A percentile compares a stretch with the other conserved stretches of the same genome.
These are phyloP conservation scores for Amitus sp. DNA, from an alignment of 2,888 invertebrate species.

Conservation along the genomic window DNA sequence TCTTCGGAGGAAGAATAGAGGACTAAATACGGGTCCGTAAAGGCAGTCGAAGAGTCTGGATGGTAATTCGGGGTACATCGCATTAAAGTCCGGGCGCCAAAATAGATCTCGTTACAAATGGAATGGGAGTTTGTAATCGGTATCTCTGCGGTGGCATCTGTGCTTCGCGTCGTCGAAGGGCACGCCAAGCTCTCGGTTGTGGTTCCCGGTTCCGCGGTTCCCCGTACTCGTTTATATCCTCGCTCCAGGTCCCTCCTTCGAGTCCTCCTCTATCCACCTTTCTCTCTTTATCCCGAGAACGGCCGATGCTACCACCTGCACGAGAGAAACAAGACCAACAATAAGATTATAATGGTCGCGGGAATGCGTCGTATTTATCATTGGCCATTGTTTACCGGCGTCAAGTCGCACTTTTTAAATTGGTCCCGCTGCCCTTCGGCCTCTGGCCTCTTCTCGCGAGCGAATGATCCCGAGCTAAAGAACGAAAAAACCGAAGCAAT, in stretches of 20 bases:
- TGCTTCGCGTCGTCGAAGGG: conserved; percentile 45
- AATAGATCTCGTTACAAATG: conserved; percentile 66
- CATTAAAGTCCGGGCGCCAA: conserved; percentile 61
- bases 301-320: conserved; percentile 52
- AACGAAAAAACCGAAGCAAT: no score
- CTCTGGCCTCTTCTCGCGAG: conserved; percentile 36
- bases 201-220: conserved; percentile 51
- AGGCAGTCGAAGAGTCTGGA: conserved; percentile 54
- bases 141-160: conserved; percentile 62
- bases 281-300: conserved; percentile 30
- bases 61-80: conserved; percentile 59
- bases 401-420: conserved; percentile 53
- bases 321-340: conserved; percentile 58
- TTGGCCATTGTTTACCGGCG: conserved; percentile 57
- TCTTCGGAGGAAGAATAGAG: no score
- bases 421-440: conserved; percentile 39
- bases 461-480: background rate
- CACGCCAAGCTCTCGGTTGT: conserved; percentile 39
- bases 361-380: conserved; percentile 60
- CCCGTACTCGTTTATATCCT: conserved; percentile 61
- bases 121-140: conserved; percentile 65
- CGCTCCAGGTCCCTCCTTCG: conserved; percentile 30
- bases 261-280: conserved; percentile 12
- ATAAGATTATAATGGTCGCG: conserved; percentile 61
- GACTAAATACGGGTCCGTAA: no score